Percentiles rank a stretch among this genome's conserved stretches.
Conservation (phyloP, 1,140 invertebrate species). For the Mizuhopecten yessoensis region DNA sequence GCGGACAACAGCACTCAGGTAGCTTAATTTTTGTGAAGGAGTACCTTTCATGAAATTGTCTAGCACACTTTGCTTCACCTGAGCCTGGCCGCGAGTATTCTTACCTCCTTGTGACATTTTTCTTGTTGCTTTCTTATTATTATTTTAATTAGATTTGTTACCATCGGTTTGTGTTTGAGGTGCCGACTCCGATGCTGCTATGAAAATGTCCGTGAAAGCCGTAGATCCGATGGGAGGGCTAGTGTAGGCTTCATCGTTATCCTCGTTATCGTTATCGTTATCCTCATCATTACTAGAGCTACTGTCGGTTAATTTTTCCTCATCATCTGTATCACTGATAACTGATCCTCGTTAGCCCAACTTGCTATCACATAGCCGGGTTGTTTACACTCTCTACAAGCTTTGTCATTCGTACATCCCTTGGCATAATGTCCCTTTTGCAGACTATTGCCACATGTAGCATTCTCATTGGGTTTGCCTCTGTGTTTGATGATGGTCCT, state of each 20-base stretch:
- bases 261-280: too few relatives aligned
- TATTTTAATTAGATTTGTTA: background rate
- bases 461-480: slow-evolving; percentile 26
- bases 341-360: background rate
- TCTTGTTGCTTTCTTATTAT: background rate
- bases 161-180: too few relatives aligned
- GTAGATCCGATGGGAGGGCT: background rate
- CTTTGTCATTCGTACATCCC: background rate
- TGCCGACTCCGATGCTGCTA: background rate
- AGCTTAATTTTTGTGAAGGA: background rate
- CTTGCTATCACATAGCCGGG: slow-evolving; percentile 24
- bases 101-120: background rate
- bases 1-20: background rate
- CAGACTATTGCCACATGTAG: slow-evolving; percentile 41
- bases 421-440: slow-evolving; percentile 40
- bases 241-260: background rate
- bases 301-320: too few relatives aligned
- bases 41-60: background rate
- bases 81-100: background rate
- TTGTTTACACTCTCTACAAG: slow-evolving; percentile 43
- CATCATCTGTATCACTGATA: too few relatives aligned
- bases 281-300: background rate
- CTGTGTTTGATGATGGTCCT: background rate
- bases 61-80: background rate
- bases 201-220: background rate